Evolutionary conservation across 2,113 vertebrate species (phyloP), one percentile per base, ranked within the genome.

Genomic region (Microtus ochrogaster): DNA sequence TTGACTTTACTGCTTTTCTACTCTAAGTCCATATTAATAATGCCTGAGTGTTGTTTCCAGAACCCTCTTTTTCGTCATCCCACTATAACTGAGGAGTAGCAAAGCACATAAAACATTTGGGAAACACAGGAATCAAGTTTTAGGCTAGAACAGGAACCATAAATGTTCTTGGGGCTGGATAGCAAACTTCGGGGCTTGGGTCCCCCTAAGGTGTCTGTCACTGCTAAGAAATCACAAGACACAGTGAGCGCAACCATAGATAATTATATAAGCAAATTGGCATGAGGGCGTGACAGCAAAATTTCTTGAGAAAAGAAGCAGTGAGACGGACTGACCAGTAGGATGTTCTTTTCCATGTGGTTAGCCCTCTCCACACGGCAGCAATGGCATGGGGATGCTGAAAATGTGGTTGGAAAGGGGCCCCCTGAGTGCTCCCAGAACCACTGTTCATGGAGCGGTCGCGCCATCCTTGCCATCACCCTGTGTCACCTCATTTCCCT

Each of bases 281-380:
- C 26, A 4, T 33, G 58, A 30, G 44, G 79, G 7, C 70, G 33
- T 41, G 84, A 76, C 83, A 78, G 82, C 92, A 94, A 44, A 72
- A 66, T 82, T 65, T 90, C 92, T 63, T 92, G 81, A 72, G 26
- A 91, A 11, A 92, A 33, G 12, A 66, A 26, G 36, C 13, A 9
- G 11, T 68, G 47, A 55, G n/a, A 33, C 39, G 24, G 16, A 55
- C 65, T 91, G 41, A 41, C 24, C 65, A 66, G 17, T 9, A 47
- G 0, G 6, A 55, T 21, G 3, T n/a, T 36, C 21, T 96, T 97
- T 97, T 97, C 74, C 94, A 96, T 8, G 6, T n/a, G 24, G 78
- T 41, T 70, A 82, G 92, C 36, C 47, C n/a, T 77, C 76, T 19
- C 9, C 65, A 13, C 0, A 9, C 16, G 36, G 16, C 1, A 26